Evolutionary conservation across 1,140 invertebrate species (phyloP).

Genomic region (Colletes latitarsis): DNA sequence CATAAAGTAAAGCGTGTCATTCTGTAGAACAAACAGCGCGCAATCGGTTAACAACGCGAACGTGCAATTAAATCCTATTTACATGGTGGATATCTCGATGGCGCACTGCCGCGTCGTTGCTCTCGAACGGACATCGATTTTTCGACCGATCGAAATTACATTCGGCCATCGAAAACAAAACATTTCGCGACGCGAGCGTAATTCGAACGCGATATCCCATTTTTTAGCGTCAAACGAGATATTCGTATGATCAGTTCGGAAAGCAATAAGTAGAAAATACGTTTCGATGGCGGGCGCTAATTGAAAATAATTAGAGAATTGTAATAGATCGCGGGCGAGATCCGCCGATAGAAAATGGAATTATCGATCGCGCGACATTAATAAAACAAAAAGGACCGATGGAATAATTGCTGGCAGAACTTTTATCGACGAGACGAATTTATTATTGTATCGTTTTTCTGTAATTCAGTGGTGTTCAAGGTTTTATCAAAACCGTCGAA

Average conservation of each 20-base stretch:
- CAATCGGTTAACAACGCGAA: not conserved
- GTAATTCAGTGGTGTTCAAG: no score
- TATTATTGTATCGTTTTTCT: no score
- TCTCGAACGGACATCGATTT: slow-evolving; percentile 19
- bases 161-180: not conserved
- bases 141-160: slow-evolving; percentile 20
- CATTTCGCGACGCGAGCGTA: no score
- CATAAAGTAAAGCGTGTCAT: slow-evolving; percentile 4
- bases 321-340: not conserved
- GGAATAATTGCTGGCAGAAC: no score
- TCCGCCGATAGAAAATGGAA: no score
- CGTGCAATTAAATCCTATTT: slow-evolving; percentile 18
- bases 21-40: not conserved
- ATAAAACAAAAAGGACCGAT: no score
- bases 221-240: slow-evolving; percentile 7
- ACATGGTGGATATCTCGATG: not conserved
- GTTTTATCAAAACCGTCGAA: no score
- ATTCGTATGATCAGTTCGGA: slow-evolving; percentile 16
- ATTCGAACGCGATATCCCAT: no score
- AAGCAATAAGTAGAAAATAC: not conserved
- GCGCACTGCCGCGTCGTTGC: not conserved
- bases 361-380: no score
- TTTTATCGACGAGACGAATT: no score
- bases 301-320: not conserved
- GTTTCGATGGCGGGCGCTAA: not conserved